These are phyloP conservation scores for Trochalopteron elliotii DNA, from an alignment of 2,113 vertebrate genomes.

Conservation along the genomic window DNA sequence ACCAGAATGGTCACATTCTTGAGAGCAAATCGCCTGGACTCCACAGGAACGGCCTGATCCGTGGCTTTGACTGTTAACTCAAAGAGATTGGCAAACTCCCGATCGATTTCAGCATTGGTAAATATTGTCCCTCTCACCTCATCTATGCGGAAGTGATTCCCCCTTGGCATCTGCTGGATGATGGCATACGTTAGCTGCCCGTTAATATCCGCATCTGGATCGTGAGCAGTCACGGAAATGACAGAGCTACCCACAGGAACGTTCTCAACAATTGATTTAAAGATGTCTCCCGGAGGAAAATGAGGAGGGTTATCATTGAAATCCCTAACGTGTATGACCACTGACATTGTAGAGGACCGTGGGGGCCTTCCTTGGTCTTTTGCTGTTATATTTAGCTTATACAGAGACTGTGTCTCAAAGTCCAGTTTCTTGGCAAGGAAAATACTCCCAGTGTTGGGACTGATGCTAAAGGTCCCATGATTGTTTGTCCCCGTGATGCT, in stretches of 20 bases:
- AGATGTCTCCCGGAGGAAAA: conserved; percentile 91
- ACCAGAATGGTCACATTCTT: conserved; percentile 96
- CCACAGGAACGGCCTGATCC: conserved; percentile 90
- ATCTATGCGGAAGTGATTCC: conserved; percentile 89
- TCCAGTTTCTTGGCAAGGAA: conserved; percentile 93
- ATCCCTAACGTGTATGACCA: conserved; percentile 91
- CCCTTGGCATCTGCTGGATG: conserved; percentile 89
- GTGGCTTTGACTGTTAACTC: conserved; percentile 93
- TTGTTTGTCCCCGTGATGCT: conserved; percentile 91
- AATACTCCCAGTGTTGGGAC: conserved; percentile 94
- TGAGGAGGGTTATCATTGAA: conserved; percentile 95
- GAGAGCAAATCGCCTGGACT: conserved; percentile 87
- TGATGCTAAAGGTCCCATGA: conserved; percentile 95
- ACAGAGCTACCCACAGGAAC: conserved; percentile 88
- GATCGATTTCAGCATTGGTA: conserved; percentile 88
- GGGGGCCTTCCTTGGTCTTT: conserved; percentile 90
- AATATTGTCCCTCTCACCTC: conserved; percentile 83
- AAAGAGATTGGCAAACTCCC: conserved; percentile 94
- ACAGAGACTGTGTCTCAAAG: conserved; percentile 92
- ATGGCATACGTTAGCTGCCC: conserved; percentile 89
- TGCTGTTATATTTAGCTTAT: conserved; percentile 92
- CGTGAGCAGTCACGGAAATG: conserved; percentile 86
- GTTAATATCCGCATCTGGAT: conserved; percentile 95
- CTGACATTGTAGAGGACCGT: conserved; percentile 88
- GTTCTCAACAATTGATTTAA: conserved; percentile 94